Conservation (phyloP, 2,113 vertebrate species). For the Psilopsiagon aymara region DNA sequence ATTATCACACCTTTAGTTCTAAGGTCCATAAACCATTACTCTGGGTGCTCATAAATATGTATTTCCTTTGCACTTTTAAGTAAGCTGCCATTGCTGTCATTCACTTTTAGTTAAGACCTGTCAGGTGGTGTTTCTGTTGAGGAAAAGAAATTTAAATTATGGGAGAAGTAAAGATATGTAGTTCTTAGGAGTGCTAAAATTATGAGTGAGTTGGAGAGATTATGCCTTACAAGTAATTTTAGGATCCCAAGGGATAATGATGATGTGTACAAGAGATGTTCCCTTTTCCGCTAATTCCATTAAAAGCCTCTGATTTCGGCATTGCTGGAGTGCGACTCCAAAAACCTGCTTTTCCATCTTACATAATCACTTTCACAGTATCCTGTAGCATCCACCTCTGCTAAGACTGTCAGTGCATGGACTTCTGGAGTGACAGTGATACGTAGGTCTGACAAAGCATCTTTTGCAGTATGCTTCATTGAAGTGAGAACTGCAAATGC, state of each 20-base stretch:
- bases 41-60: slow-evolving; percentile 63
- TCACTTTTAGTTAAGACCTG: slow-evolving; percentile 70
- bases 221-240: slow-evolving; percentile 62
- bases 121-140: slow-evolving; percentile 62
- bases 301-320: slow-evolving; percentile 52
- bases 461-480: slow-evolving; percentile 27
- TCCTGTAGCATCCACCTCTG: slow-evolving; percentile 54
- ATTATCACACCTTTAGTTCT: slow-evolving; percentile 39
- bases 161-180: background rate
- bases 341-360: slow-evolving; percentile 49
- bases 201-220: slow-evolving; percentile 60
- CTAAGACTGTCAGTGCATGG: slow-evolving; percentile 23
- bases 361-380: slow-evolving; percentile 44
- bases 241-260: slow-evolving; percentile 41
- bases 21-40: slow-evolving; percentile 25
- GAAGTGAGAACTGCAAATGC: slow-evolving; percentile 31
- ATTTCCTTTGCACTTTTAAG: slow-evolving; percentile 56
- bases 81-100: slow-evolving; percentile 66
- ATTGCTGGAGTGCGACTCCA: slow-evolving; percentile 10
- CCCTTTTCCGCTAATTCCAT: slow-evolving; percentile 37
- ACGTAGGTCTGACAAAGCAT: slow-evolving; percentile 47
- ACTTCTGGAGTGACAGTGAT: slow-evolving; percentile 53
- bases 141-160: slow-evolving; percentile 58
- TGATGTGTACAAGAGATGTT: slow-evolving; percentile 32
- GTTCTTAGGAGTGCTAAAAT: slow-evolving; percentile 56